Evolutionary conservation across 2,113 vertebrate species (phyloP).

Genomic region (Paratilapia polleni): DNA sequence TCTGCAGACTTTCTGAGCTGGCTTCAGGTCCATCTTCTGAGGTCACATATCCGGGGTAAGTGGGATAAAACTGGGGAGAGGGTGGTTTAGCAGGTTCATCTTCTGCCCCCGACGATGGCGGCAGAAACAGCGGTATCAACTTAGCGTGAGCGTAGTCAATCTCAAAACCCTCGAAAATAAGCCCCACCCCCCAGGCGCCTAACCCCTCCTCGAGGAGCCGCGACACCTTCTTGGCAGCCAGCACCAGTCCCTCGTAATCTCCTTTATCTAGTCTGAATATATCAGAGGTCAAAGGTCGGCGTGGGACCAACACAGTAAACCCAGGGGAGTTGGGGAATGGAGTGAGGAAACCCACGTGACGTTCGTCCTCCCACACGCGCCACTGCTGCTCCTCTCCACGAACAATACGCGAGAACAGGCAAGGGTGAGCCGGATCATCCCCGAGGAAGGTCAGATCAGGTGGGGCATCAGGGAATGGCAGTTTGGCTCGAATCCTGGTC

Average conservation of each 20-base stretch:
- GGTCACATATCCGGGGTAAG: constrained; percentile 79
- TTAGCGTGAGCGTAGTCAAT: constrained; percentile 83
- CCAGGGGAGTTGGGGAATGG: constrained; percentile 82
- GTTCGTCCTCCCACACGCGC: constrained; percentile 81
- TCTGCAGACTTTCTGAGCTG: constrained; percentile 52
- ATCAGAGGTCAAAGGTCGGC: constrained; percentile 78
- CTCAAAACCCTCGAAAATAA: constrained; percentile 84
- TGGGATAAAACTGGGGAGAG: constrained; percentile 41
- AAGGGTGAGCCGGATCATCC: constrained; percentile 55
- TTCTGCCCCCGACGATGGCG: background rate
- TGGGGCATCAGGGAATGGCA: constrained; percentile 46
- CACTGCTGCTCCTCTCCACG: constrained; percentile 82
- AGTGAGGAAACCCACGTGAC: constrained; percentile 80
- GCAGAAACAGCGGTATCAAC: constrained; percentile 70
- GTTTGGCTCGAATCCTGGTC: constrained; percentile 63
- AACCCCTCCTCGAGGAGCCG: constrained; percentile 69
- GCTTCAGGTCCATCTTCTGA: constrained; percentile 78
- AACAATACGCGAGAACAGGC: constrained; percentile 78
- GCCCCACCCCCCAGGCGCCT: constrained; percentile 68
- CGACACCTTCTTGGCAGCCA: constrained; percentile 66
- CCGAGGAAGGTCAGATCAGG: constrained; percentile 70
- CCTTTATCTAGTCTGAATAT: constrained; percentile 73
- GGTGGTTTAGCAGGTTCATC: background rate
- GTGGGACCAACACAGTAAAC: constrained; percentile 78
- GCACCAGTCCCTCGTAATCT: constrained; percentile 70